Conservation (phyloP, 2,797 vertebrate genomes). For the Chaenodraco wilsoni region DNA sequence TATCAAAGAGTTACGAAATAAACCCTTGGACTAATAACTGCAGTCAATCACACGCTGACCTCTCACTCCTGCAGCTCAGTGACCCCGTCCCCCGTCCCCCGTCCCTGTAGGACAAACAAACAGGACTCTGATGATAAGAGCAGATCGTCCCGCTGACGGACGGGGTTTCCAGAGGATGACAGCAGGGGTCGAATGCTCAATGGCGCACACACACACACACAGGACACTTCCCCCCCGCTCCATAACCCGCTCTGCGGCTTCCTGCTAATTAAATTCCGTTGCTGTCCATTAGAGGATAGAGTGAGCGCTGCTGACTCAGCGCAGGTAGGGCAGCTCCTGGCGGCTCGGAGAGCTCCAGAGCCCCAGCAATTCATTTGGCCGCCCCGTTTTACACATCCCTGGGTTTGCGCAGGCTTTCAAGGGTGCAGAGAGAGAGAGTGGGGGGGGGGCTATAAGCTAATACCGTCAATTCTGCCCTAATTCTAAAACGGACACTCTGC, state of each 20-base stretch:
- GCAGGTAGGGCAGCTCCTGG: conserved; percentile 93
- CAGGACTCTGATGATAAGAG: conserved; percentile 47
- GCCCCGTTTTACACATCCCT: conserved; percentile 77
- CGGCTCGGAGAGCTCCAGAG: conserved; percentile 81
- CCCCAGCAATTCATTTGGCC: conserved; percentile 83
- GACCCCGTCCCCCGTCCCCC: not conserved
- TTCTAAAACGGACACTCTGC: conserved; percentile 66
- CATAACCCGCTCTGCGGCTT: conserved; percentile 84
- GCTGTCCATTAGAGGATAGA: conserved; percentile 98
- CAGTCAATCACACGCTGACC: not conserved
- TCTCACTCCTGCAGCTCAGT: not conserved
- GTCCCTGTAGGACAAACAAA: conserved; percentile 47
- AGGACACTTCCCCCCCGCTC: conserved; percentile 10
- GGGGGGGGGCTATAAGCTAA: conserved; percentile 61
- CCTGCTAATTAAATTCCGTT: conserved; percentile 98
- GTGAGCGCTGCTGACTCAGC: conserved; percentile 95
- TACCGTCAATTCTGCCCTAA: conserved; percentile 73
- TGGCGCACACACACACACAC: conserved; percentile 2
- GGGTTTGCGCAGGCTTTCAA: conserved; percentile 84
- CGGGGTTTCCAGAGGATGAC: conserved; percentile 66
- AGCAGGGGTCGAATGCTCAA: conserved; percentile 54
- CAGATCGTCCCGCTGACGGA: conserved; percentile 53
- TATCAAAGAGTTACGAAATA: too few species aligned
- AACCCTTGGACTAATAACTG: too few species aligned
- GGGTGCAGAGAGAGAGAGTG: conserved; percentile 62